Conservation (phyloP, 2,113 vertebrate species). For the Phylloscopus trochilus region DNA sequence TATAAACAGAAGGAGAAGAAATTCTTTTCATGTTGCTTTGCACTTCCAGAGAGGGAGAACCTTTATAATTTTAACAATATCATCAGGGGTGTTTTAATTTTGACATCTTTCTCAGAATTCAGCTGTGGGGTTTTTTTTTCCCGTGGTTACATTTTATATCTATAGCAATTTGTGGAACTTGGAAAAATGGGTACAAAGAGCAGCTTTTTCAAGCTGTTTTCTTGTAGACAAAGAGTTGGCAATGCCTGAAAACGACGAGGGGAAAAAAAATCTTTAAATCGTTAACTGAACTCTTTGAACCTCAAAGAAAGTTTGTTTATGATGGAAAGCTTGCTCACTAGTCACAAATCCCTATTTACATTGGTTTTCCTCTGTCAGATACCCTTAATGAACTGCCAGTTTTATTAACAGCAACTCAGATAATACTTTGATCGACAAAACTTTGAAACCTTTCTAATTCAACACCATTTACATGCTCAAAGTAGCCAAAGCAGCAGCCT, state of each 20-base stretch:
- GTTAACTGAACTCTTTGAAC: slow-evolving; percentile 1
- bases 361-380: not conserved
- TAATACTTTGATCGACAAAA: not conserved
- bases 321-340: not conserved
- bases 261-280: not conserved
- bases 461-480: not conserved
- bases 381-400: slow-evolving; percentile 11
- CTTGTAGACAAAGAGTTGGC: not conserved
- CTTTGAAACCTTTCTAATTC: not conserved
- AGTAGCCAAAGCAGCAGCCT: not conserved
- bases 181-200: not conserved
- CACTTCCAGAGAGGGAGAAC: not conserved
- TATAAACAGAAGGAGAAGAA: not conserved
- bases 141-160: not conserved
- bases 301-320: not conserved
- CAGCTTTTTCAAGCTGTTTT: not conserved
- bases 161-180: not conserved
- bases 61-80: not conserved
- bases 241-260: not conserved
- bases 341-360: not conserved
- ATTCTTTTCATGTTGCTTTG: not conserved
- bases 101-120: not conserved
- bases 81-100: not conserved
- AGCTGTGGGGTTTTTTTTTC: not conserved
- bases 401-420: slow-evolving; percentile 8